These are phyloP conservation scores for Philonicus albiceps DNA, from an alignment of 2,888 invertebrate species.

Conservation along the genomic window DNA sequence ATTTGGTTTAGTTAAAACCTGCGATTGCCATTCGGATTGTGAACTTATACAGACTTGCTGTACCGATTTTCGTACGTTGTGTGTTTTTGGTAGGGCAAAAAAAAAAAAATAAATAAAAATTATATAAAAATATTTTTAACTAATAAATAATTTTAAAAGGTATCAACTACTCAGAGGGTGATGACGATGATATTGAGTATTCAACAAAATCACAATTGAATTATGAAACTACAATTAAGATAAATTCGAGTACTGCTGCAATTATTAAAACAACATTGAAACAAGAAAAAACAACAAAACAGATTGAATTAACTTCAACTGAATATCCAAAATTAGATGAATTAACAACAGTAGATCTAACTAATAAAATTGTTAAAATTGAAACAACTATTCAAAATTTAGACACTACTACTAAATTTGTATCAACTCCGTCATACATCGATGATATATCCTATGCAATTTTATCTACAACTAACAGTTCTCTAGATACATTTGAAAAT, in stretches of 20 bases:
- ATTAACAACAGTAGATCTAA: neutral
- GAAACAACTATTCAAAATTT: neutral
- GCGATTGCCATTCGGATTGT: constrained; percentile 71
- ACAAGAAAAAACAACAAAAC: neutral
- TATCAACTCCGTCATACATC: neutral
- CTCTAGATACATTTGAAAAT: neutral
- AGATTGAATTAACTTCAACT: neutral
- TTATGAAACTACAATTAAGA: neutral
- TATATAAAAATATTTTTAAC: neutral
- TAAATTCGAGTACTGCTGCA: neutral
- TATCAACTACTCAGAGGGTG: neutral
- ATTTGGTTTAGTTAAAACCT: constrained; percentile 57
- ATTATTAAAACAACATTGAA: neutral
- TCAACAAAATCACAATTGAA: neutral
- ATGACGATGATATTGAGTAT: neutral
- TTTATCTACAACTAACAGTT: neutral
- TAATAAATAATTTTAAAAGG: neutral
- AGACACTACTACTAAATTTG: neutral
- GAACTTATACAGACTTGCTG: constrained; percentile 69
- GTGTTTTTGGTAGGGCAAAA: constrained; percentile 53
- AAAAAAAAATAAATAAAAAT: neutral
- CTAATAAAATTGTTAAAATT: neutral
- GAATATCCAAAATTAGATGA: neutral
- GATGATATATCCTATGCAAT: neutral
- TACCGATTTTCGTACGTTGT: constrained; percentile 70